Evolutionary conservation across 2,797 vertebrate genomes (phyloP).

Genomic region (Enteromius unitaeniatus): DNA sequence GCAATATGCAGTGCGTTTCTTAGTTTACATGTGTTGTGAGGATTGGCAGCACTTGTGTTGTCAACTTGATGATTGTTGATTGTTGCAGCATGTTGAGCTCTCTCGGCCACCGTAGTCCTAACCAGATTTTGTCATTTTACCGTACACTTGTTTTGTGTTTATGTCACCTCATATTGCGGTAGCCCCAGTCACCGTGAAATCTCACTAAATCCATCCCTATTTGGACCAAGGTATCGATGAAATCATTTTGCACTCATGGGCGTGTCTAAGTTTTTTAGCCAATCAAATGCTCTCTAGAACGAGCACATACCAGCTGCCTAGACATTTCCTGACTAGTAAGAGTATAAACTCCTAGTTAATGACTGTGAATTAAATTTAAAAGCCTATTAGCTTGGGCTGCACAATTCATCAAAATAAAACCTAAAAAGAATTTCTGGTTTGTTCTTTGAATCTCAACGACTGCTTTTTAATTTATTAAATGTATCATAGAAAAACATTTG

Average conservation of each 20-base stretch:
- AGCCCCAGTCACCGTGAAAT: background rate
- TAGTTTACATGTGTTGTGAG: no score
- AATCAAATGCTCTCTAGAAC: background rate
- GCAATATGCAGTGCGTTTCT: no score
- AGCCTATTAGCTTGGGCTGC: background rate
- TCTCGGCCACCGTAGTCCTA: background rate
- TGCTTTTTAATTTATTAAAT: background rate
- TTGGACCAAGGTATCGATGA: slow-evolving; percentile 6
- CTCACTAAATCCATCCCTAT: background rate
- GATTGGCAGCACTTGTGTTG: no score
- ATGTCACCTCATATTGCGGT: background rate
- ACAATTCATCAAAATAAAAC: slow-evolving; percentile 1
- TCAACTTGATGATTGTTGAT: no score
- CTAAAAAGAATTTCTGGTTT: background rate
- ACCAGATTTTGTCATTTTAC: background rate
- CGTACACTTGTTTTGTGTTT: background rate
- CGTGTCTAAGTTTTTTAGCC: background rate
- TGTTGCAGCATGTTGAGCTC: no score
- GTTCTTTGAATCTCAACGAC: background rate
- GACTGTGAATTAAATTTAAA: background rate
- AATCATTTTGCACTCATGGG: background rate
- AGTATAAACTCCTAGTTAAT: background rate
- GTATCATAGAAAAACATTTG: background rate
- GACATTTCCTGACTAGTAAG: background rate
- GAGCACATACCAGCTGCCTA: background rate